A percentile compares a stretch with the other conserved stretches of the same genome.
These are phyloP conservation scores for Choloepus hoffmanni DNA, from an alignment of 2,113 vertebrate genomes.

Conservation along the genomic window DNA sequence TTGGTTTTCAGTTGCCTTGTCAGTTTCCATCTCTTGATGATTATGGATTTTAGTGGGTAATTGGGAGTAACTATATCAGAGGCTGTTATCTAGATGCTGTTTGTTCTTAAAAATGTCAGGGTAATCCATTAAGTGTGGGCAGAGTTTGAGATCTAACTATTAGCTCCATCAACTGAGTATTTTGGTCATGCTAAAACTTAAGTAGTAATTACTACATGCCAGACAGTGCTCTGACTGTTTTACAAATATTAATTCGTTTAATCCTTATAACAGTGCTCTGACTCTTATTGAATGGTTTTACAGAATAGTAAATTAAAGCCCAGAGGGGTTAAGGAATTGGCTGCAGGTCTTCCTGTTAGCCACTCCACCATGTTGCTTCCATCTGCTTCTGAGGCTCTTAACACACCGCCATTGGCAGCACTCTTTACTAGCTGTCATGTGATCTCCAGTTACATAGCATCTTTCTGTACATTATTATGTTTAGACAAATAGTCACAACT, in stretches of 20 bases:
- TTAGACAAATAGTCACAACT: not conserved
- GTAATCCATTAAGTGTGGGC: not conserved
- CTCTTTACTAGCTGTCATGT: not conserved
- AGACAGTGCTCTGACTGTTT: not conserved
- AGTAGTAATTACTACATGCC: not conserved
- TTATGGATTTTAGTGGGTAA: not conserved
- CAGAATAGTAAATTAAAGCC: not conserved
- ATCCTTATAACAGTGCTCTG: not conserved
- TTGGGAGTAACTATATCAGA: not conserved
- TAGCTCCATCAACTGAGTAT: not conserved
- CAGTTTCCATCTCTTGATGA: not conserved
- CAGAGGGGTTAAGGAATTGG: not conserved
- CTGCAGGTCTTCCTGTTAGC: accelerated
- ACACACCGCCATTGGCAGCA: accelerated
- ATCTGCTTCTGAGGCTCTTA: not conserved
- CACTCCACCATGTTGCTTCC: no score
- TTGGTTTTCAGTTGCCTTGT: not conserved
- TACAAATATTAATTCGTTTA: not conserved
- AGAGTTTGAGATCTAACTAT: not conserved
- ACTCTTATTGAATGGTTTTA: no score
- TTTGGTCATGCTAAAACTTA: not conserved
- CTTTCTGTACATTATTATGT: no score
- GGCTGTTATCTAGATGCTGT: not conserved
- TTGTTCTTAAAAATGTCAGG: not conserved
- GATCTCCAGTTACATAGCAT: accelerated